These are phyloP conservation scores for Lynx canadensis DNA, from an alignment of 2,113 vertebrate species.

Conservation along the genomic window DNA sequence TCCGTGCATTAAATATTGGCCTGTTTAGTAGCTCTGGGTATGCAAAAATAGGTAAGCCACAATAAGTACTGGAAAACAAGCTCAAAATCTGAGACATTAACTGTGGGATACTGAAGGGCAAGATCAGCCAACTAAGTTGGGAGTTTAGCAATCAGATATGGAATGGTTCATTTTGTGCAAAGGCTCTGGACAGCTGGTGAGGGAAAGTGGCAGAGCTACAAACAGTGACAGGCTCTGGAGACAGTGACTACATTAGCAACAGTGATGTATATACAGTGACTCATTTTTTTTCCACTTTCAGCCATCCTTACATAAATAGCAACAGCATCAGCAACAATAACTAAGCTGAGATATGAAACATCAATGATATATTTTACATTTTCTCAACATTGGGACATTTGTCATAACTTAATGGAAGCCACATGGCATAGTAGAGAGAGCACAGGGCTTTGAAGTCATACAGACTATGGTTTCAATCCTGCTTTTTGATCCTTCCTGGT, in stretches of 20 bases:
- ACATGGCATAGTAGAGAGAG: not conserved
- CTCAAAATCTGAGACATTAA: not conserved
- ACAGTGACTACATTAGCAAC: conserved; percentile 65
- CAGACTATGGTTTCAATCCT: not conserved
- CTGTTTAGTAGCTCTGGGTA: not conserved
- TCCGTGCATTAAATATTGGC: rapidly evolving
- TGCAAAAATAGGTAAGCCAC: not conserved
- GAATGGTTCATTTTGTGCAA: conserved; percentile 36
- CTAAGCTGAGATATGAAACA: conserved; percentile 36
- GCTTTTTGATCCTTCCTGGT: not conserved
- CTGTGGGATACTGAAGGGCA: not conserved
- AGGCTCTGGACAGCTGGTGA: conserved; percentile 67
- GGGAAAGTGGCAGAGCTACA: conserved; percentile 52
- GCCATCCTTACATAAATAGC: conserved; percentile 49
- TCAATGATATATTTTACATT: conserved; percentile 53
- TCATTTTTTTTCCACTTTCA: conserved; percentile 55
- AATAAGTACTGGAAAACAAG: not conserved
- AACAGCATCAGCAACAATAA: conserved; percentile 50
- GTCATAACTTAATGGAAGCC: conserved; percentile 23
- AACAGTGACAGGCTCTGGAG: conserved; percentile 58
- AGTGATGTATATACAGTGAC: conserved; percentile 42
- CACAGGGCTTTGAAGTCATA: not conserved
- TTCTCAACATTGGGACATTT: not conserved
- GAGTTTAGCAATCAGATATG: not conserved
- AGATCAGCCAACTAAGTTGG: not conserved